phyloP scores from a whole-genome alignment of 1,140 invertebrate species.

The Cherax quadricarinatus region DNA sequence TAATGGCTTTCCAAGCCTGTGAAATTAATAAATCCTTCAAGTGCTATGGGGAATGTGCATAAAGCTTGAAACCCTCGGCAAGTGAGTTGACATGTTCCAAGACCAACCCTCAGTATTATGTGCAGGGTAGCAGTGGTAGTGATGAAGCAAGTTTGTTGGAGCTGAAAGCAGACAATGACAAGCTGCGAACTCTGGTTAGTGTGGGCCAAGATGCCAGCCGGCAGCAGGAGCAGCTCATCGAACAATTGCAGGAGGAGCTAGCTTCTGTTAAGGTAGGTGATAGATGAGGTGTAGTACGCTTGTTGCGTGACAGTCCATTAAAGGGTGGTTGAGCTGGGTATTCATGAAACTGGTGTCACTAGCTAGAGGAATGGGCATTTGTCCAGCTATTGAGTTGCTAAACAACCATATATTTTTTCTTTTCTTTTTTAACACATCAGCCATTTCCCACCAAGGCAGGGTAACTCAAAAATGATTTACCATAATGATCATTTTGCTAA shows the following conservation, averaged over 20 bases:
- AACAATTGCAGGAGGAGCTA: constrained; percentile 57
- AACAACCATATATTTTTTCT: too few relatives aligned
- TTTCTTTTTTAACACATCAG: too few relatives aligned
- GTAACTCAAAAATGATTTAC: too few relatives aligned
- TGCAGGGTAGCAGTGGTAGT: constrained; percentile 57
- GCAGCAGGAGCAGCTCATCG: constrained; percentile 56
- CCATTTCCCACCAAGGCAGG: too few relatives aligned
- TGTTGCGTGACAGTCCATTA: neutral
- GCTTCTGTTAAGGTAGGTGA: constrained; percentile 59
- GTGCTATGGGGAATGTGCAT: too few relatives aligned
- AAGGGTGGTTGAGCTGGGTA: neutral
- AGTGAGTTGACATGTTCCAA: constrained; percentile 56
- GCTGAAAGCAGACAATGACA: constrained; percentile 54
- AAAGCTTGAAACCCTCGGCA: neutral
- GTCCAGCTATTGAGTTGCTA: neutral
- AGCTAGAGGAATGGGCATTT: neutral
- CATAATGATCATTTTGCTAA: too few relatives aligned
- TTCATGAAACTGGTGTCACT: neutral
- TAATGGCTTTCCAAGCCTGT: too few relatives aligned
- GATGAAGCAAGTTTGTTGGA: constrained; percentile 54
- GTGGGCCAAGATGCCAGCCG: constrained; percentile 61
- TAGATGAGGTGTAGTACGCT: neutral
- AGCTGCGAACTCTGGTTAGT: constrained; percentile 60
- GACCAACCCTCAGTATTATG: constrained; percentile 60
- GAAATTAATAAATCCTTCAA: too few relatives aligned